Evolutionary conservation across 2,113 vertebrate species (phyloP).

Genomic region (Barbus barbus): DNA sequence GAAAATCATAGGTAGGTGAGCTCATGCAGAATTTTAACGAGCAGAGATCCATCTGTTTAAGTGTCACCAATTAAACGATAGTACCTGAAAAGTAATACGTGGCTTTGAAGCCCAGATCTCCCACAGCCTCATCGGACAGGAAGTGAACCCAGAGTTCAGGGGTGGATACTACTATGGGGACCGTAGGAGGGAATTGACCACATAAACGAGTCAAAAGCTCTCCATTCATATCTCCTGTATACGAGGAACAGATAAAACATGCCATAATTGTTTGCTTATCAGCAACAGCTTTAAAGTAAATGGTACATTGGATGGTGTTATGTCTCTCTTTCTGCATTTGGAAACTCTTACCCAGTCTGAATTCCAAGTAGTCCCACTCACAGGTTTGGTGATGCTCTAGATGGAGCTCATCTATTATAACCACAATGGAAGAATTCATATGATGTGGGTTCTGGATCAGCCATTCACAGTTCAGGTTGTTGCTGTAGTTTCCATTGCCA

Average conservation of each 20-base stretch:
- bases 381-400: constrained; percentile 87
- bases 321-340: not conserved
- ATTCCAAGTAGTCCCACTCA: constrained; percentile 83
- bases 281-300: not conserved
- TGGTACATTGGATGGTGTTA: not conserved
- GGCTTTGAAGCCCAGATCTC: constrained; percentile 82
- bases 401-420: constrained; percentile 79
- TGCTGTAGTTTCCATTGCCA: constrained; percentile 82
- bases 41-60: not conserved
- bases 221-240: constrained; percentile 80
- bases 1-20: not conserved
- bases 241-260: not conserved
- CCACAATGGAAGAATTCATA: constrained; percentile 84
- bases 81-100: constrained; percentile 85
- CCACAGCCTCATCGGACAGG: constrained; percentile 71
- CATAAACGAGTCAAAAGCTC: constrained; percentile 82
- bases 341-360: constrained; percentile 83
- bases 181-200: constrained; percentile 73
- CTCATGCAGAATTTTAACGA: not conserved
- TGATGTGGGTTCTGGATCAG: constrained; percentile 82
- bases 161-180: constrained; percentile 83
- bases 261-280: not conserved
- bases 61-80: not conserved
- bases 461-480: constrained; percentile 93
- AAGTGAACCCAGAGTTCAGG: constrained; percentile 87